A percentile compares a stretch with the other conserved stretches of the same genome.
These are phyloP conservation scores for Hylaea fasciaria DNA, from an alignment of 2,888 invertebrate species.

Conservation along the genomic window DNA sequence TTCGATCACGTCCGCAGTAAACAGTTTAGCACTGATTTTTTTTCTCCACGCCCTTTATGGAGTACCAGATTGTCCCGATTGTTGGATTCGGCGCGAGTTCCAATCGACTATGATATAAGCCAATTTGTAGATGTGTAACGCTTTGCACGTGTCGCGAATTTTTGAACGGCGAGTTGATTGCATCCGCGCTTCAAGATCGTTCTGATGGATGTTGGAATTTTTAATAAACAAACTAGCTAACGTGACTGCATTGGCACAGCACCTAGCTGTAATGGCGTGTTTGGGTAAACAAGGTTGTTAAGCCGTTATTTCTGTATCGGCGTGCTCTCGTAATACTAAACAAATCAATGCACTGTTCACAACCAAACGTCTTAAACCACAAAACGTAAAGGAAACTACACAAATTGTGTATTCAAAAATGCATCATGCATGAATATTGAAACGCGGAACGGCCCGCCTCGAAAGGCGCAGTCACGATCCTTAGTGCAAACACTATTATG, in stretches of 20 bases:
- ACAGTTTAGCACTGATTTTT: constrained; percentile 71
- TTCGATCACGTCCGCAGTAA: constrained; percentile 72
- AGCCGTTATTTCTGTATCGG: too few species aligned
- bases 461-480: constrained; percentile 26
- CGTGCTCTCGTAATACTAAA: not conserved
- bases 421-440: constrained; percentile 24
- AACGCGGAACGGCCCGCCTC: constrained; percentile 4
- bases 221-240: not conserved
- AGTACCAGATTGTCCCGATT: constrained; percentile 42
- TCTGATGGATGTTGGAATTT: not conserved
- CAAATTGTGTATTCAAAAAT: constrained; percentile 6
- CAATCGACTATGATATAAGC: constrained; percentile 40
- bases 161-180: constrained; percentile 32
- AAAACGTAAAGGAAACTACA: not conserved
- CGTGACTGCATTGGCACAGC: too few species aligned
- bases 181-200: not conserved
- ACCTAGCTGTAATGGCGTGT: too few species aligned
- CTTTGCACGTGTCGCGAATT: constrained; percentile 36
- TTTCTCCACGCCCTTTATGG: constrained; percentile 58
- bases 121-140: constrained; percentile 42
- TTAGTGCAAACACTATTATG: constrained; percentile 38
- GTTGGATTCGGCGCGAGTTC: constrained; percentile 24
- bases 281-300: too few species aligned
- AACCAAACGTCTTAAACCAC: constrained; percentile 6
- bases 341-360: not conserved